Conservation (phyloP, 2,797 vertebrate species). For the Chelonia mydas region DNA sequence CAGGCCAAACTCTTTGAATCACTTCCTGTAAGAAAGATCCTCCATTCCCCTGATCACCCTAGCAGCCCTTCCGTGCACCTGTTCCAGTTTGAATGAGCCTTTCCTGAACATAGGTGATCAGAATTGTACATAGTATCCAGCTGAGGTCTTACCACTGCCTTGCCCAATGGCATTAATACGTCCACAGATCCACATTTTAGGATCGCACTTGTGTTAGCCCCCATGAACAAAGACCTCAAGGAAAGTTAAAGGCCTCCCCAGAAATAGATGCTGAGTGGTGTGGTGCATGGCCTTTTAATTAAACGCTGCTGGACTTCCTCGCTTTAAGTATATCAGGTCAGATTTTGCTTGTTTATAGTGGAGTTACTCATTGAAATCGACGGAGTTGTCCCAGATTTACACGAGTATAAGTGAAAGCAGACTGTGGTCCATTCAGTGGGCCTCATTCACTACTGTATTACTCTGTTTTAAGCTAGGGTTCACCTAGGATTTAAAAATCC, state of each 20-base stretch:
- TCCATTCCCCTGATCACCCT: neutral
- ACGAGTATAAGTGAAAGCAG: neutral
- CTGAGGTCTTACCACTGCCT: no score
- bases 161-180: no score
- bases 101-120: neutral
- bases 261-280: neutral
- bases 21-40: neutral
- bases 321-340: neutral
- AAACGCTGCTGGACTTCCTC: neutral
- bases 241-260: neutral
- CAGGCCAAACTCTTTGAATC: no score
- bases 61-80: neutral
- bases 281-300: no score
- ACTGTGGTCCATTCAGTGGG: neutral
- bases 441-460: neutral
- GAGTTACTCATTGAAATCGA: neutral
- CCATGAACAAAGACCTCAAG: neutral
- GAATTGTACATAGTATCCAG: no score
- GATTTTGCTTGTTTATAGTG: neutral
- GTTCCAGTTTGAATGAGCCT: neutral
- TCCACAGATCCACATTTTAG: no score
- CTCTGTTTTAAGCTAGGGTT: neutral
- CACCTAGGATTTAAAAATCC: no score
- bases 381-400: neutral
- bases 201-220: neutral